phyloP scores from a whole-genome alignment of 2,888 invertebrate species.

The Anodontia alba region DNA sequence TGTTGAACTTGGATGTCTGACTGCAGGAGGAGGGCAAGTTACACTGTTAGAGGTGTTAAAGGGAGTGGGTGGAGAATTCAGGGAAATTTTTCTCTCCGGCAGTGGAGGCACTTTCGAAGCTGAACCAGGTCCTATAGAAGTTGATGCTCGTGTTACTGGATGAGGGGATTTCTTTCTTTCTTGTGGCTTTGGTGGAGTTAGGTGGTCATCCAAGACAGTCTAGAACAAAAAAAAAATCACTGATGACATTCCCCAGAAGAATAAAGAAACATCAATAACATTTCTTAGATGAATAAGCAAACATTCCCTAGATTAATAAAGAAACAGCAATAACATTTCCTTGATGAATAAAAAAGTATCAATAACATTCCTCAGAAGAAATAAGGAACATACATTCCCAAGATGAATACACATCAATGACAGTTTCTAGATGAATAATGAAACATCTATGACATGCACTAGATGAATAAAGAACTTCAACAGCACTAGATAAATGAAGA shows the following conservation, averaged over 20 bases:
- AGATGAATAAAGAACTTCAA: no score
- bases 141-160: neutral
- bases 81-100: neutral
- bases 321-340: no score
- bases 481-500: no score
- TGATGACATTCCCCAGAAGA: neutral
- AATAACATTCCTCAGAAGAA: no score
- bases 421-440: no score
- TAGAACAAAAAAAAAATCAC: neutral
- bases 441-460: no score
- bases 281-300: no score
- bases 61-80: neutral
- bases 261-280: no score
- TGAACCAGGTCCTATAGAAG: neutral
- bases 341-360: no score
- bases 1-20: neutral
- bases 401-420: no score
- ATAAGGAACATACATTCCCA: no score
- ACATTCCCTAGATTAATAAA: no score
- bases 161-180: neutral
- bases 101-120: neutral
- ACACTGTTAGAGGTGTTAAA: neutral
- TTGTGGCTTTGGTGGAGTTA: neutral
- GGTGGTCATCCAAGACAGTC: neutral
- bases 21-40: neutral